phyloP scores from a whole-genome alignment of 2,888 invertebrate genomes.

The Drosophila parthenogenetica region DNA sequence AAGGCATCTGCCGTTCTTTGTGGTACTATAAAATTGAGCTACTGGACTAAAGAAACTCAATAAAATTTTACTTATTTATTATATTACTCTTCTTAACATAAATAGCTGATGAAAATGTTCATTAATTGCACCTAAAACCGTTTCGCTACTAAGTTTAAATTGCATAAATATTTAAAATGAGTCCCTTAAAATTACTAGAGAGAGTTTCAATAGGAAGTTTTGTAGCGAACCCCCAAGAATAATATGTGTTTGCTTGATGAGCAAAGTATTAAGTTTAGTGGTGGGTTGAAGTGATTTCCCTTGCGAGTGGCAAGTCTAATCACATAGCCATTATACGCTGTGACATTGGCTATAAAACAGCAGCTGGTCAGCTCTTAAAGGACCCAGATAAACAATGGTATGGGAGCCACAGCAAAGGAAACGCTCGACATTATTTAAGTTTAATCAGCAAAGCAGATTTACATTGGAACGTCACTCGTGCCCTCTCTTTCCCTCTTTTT shows the following conservation, averaged over 20 bases:
- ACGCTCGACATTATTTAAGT: conserved; percentile 72
- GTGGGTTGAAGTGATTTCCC: conserved; percentile 46
- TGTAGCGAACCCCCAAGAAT: background rate
- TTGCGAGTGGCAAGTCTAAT: conserved; percentile 39
- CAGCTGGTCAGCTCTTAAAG: conserved; percentile 57
- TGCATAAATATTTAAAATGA: conserved; percentile 12
- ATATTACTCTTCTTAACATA: too few relatives aligned
- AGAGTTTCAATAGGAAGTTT: conserved; percentile 6
- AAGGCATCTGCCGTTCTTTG: too few relatives aligned
- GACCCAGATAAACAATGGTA: conserved; percentile 43
- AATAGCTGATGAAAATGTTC: too few relatives aligned
- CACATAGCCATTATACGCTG: conserved; percentile 52
- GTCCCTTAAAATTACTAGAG: background rate
- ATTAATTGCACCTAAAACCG: background rate
- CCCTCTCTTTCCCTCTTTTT: conserved; percentile 18
- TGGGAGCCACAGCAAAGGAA: conserved; percentile 59
- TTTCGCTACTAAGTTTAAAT: conserved; percentile 7
- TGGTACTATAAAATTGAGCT: too few relatives aligned
- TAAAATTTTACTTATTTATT: too few relatives aligned
- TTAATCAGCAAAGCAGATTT: conserved; percentile 78
- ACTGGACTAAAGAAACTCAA: too few relatives aligned
- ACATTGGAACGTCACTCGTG: conserved; percentile 56
- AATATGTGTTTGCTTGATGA: conserved; percentile 15
- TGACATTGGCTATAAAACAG: conserved; percentile 46
- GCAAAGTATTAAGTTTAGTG: conserved; percentile 30